These are phyloP conservation scores for Anarsia innoxiella DNA, from an alignment of 2,888 invertebrate species.

Conservation along the genomic window DNA sequence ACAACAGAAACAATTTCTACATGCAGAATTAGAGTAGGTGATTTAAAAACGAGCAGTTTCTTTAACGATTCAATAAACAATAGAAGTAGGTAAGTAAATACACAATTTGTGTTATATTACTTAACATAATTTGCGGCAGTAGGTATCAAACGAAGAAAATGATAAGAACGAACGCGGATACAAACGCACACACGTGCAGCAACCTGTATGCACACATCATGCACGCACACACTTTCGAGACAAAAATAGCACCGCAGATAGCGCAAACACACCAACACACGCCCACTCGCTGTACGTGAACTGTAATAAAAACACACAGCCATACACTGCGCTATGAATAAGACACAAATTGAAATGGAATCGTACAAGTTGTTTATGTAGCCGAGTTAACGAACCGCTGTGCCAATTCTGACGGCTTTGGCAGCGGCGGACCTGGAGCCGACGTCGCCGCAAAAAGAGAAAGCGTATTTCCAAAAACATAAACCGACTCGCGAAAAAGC, in stretches of 20 bases:
- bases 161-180: slow-evolving; percentile 67
- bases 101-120: too few relatives aligned
- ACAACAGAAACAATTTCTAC: too few relatives aligned
- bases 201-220: slow-evolving; percentile 26
- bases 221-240: slow-evolving; percentile 33
- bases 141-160: slow-evolving; percentile 51
- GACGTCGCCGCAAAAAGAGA: slow-evolving; percentile 29
- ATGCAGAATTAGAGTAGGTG: too few relatives aligned
- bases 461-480: slow-evolving; percentile 39
- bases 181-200: slow-evolving; percentile 38
- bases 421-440: slow-evolving; percentile 17
- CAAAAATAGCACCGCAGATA: slow-evolving; percentile 68
- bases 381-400: slow-evolving; percentile 28
- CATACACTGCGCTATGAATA: slow-evolving; percentile 55
- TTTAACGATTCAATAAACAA: neutral
- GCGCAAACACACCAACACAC: slow-evolving; percentile 72
- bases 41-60: too few relatives aligned
- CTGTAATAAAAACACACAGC: slow-evolving; percentile 70
- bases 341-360: slow-evolving; percentile 62
- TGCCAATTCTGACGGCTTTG: slow-evolving; percentile 16
- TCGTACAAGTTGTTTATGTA: slow-evolving; percentile 47
- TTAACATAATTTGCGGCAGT: slow-evolving; percentile 23
- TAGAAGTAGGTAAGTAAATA: neutral
- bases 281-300: slow-evolving; percentile 66
- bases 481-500: slow-evolving; percentile 27